Conservation (phyloP, 2,797 vertebrate species). For the Neoniphon sammara region DNA sequence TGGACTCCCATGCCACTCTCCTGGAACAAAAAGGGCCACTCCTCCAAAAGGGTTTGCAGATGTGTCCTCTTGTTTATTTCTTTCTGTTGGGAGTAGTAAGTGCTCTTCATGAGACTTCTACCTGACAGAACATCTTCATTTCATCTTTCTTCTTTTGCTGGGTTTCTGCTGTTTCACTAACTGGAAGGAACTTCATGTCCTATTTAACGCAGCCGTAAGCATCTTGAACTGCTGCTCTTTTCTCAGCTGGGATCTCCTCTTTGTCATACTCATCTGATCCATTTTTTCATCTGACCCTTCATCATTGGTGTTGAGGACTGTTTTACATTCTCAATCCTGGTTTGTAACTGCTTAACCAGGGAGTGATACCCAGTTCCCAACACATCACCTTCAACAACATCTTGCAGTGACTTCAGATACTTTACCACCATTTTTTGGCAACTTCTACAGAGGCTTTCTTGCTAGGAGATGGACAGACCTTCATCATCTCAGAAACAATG, state of each 20-base stretch:
- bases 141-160: slow-evolving; percentile 34
- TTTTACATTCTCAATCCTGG: slow-evolving; percentile 39
- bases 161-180: slow-evolving; percentile 8
- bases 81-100: slow-evolving; percentile 46
- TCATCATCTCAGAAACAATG: slow-evolving; percentile 41
- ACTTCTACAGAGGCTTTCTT: slow-evolving; percentile 8
- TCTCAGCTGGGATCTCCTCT: slow-evolving; percentile 36
- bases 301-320: slow-evolving; percentile 2
- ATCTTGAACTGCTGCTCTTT: slow-evolving; percentile 39
- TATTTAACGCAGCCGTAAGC: slow-evolving; percentile 52
- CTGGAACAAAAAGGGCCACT: slow-evolving; percentile 55
- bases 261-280: slow-evolving; percentile 33
- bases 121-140: slow-evolving; percentile 48
- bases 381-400: slow-evolving; percentile 34
- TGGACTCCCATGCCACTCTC: slow-evolving; percentile 47
- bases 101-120: slow-evolving; percentile 43
- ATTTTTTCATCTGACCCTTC: slow-evolving; percentile 7
- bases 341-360: slow-evolving; percentile 41
- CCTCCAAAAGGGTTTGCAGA: slow-evolving; percentile 23
- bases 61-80: slow-evolving; percentile 38
- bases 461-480: background rate
- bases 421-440: slow-evolving; percentile 25
- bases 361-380: slow-evolving; percentile 31
- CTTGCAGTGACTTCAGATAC: slow-evolving; percentile 31
- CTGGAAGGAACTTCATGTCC: slow-evolving; percentile 39